These are phyloP conservation scores for Gastrophryne carolinensis DNA, from an alignment of 2,797 vertebrate genomes.

Conservation along the genomic window DNA sequence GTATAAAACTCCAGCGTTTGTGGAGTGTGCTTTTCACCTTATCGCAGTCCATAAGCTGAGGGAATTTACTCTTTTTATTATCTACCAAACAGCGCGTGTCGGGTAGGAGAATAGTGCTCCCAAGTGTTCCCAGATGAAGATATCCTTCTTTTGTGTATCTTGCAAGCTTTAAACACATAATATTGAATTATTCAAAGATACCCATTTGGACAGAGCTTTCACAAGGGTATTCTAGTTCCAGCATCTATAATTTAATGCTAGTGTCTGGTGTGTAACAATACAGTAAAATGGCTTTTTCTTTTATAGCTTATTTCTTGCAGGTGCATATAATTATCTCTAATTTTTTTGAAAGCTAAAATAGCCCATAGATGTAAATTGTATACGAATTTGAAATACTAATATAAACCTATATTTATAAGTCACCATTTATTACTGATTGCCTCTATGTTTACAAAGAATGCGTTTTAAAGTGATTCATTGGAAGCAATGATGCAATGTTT, in stretches of 20 bases:
- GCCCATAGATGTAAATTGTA: not conserved
- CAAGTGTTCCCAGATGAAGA: constrained; percentile 86
- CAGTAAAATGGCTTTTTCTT: not conserved
- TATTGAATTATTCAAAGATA: not conserved
- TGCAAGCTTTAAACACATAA: constrained; percentile 73
- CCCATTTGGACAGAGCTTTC: not conserved
- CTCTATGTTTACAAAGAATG: too few species aligned
- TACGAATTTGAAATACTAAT: too few species aligned
- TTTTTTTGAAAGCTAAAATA: too few species aligned
- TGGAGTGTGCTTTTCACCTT: constrained; percentile 83
- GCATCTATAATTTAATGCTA: not conserved
- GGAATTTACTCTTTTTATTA: constrained; percentile 77
- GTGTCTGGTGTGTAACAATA: not conserved
- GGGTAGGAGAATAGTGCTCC: constrained; percentile 81
- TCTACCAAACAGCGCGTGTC: constrained; percentile 93
- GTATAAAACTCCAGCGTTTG: constrained; percentile 90
- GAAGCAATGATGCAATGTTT: too few species aligned
- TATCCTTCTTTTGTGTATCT: constrained; percentile 89
- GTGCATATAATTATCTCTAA: not conserved
- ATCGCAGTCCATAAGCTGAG: constrained; percentile 91
- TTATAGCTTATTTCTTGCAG: not conserved
- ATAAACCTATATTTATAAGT: too few species aligned
- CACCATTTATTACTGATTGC: too few species aligned
- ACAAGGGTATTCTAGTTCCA: not conserved
- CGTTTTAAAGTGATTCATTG: too few species aligned